Base-by-base conservation (phyloP, 1,140 invertebrate species). In the Drosophila willistoni region DNA sequence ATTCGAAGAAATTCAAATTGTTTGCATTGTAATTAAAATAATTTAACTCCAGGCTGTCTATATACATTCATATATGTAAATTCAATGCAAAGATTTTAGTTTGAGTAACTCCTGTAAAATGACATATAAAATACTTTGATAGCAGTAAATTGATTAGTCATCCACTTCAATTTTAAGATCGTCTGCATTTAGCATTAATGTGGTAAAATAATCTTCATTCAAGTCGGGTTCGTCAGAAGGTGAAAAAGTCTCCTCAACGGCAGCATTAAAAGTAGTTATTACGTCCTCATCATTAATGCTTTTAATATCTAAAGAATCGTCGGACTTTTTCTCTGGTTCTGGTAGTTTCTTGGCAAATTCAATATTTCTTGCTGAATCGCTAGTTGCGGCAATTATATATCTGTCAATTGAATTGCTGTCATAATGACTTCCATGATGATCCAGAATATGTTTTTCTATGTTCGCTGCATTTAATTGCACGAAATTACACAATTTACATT, bases 21-120 rank as follows among this genome's bases (percentile, higher is more conserved):
- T 63, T 68, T 29, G 42, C 19, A 25, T 55, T 44, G 54, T n/a
- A 51, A 12, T 54, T 76, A 36, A 34, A 57, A 57, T 9, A 17
- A 19, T 57, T 17, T 34, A 59, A 39, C 56, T 39, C 14, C 56
- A 59, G 34, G 33, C 33, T 19, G 33, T 13, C 22, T 56, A 13
- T 56, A 14, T 57, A 57, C 36, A 39, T 39, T 12, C 44, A 47
- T 36, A 36, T 36, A 36, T 10, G 5, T 36, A 3, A 10, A 10
- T 12, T 10, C 0, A 39, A 39, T 39, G 12, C 10, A 39, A 39
- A 13, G 2, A 4, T 13, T 5, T 13, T 39, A 13, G 34, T 17
- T 22, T 25, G 22, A 25, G 22, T 4, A 25, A 25, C 22, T 25
- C 22, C 14, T 6, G 22, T 9, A 25, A 54, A 39, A 13, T 13